Evolutionary conservation across 2,888 invertebrate species (phyloP).

Genomic region (Ichneumoninae sp.): DNA sequence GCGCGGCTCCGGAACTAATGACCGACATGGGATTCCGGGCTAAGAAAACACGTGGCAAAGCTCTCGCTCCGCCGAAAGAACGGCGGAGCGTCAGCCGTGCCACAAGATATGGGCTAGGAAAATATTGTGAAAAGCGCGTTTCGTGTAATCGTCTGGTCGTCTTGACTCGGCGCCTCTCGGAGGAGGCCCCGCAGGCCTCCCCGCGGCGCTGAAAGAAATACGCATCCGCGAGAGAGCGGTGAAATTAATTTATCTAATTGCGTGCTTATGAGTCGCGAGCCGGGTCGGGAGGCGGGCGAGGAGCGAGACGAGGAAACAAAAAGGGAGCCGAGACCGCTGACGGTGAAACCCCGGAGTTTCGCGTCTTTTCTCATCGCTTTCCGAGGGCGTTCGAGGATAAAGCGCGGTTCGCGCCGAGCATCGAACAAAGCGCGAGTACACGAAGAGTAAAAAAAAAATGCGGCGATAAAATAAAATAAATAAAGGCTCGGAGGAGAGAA

Average conservation of each 20-base stretch:
- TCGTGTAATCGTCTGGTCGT: constrained; percentile 26
- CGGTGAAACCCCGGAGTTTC: constrained; percentile 16
- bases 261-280: constrained; percentile 21
- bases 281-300: background rate
- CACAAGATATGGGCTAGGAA: constrained; percentile 65
- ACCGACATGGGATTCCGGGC: constrained; percentile 70
- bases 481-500: background rate
- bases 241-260: constrained; percentile 69
- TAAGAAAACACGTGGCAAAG: constrained; percentile 68
- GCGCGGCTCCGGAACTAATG: constrained; percentile 65
- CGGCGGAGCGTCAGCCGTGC: background rate
- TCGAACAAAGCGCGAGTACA: constrained; percentile 42
- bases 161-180: constrained; percentile 46
- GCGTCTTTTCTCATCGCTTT: background rate
- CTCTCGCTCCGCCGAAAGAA: constrained; percentile 3
- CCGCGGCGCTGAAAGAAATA: constrained; percentile 61
- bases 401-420: constrained; percentile 9
- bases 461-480: constrained; percentile 12
- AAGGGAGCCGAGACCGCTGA: background rate
- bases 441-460: too few relatives aligned
- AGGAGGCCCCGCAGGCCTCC: constrained; percentile 37
- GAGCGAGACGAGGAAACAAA: background rate
- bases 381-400: background rate
- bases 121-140: constrained; percentile 62
- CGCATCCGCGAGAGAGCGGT: constrained; percentile 47